These are phyloP conservation scores for Ovis canadensis DNA, from an alignment of 2,113 vertebrate genomes.

Conservation along the genomic window DNA sequence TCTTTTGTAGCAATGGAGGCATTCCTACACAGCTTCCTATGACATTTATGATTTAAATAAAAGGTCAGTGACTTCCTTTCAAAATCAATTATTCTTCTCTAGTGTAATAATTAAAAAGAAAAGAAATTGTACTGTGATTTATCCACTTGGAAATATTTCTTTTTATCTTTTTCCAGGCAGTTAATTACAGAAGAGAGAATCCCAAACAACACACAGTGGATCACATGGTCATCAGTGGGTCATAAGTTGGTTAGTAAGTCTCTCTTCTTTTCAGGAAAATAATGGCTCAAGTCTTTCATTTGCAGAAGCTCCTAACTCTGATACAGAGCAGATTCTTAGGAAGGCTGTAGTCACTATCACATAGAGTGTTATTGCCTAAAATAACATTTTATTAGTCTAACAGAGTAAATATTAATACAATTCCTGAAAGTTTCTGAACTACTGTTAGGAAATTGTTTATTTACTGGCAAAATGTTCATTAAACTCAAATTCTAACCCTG, in stretches of 20 bases:
- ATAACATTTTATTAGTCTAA: neutral
- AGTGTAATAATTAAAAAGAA: conserved; percentile 19
- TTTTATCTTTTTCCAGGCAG: conserved; percentile 68
- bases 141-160: conserved; percentile 20
- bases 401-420: neutral
- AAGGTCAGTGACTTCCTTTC: conserved; percentile 75
- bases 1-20: conserved; percentile 83
- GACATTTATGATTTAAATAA: conserved; percentile 77
- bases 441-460: neutral
- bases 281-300: neutral
- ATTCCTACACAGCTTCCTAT: conserved; percentile 85
- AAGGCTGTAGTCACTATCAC: neutral
- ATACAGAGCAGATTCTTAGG: neutral
- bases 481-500: neutral
- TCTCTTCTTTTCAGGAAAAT: neutral
- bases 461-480: neutral
- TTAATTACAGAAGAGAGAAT: conserved; percentile 47
- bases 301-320: neutral
- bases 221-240: conserved; percentile 83
- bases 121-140: conserved; percentile 29
- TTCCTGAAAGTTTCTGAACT: neutral
- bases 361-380: neutral
- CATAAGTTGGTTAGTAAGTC: conserved; percentile 84
- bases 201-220: conserved; percentile 77
- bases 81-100: neutral